These are phyloP conservation scores for Ostrea denselamellosa DNA, from an alignment of 1,140 invertebrate genomes.

Conservation along the genomic window DNA sequence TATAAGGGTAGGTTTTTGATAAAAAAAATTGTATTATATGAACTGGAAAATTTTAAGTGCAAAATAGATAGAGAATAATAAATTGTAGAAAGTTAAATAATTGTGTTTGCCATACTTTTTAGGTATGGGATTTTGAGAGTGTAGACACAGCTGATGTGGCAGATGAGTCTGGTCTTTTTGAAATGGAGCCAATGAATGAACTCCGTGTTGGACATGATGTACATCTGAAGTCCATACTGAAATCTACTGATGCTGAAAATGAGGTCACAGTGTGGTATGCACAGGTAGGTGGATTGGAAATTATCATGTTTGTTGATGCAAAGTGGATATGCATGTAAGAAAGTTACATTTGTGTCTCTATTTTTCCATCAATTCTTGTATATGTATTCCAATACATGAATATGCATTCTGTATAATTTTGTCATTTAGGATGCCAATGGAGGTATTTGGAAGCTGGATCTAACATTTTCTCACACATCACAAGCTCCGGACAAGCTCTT, in stretches of 20 bases:
- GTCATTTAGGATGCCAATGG: constrained; percentile 87
- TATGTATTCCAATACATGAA: neutral
- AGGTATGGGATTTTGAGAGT: constrained; percentile 92
- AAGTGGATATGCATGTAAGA: too few species aligned
- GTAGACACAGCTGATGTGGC: constrained; percentile 89
- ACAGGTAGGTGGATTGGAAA: constrained; percentile 81
- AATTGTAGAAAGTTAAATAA: neutral
- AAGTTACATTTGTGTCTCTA: neutral
- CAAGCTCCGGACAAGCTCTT: constrained; percentile 83
- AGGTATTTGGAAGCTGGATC: constrained; percentile 89
- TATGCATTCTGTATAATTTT: neutral
- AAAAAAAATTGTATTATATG: neutral
- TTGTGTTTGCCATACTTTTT: neutral
- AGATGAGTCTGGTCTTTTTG: constrained; percentile 87
- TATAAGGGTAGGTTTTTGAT: constrained; percentile 80
- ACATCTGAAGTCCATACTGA: constrained; percentile 82
- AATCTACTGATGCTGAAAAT: constrained; percentile 79
- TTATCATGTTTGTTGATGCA: neutral
- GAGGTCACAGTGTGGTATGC: constrained; percentile 84
- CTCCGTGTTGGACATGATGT: constrained; percentile 80
- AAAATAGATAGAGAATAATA: neutral
- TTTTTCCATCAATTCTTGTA: neutral
- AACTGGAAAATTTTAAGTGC: neutral
- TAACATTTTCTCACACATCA: constrained; percentile 83
- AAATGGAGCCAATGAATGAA: constrained; percentile 91